phyloP scores from a whole-genome alignment of 2,113 vertebrate species.

The Chascanopsetta lugubris region DNA sequence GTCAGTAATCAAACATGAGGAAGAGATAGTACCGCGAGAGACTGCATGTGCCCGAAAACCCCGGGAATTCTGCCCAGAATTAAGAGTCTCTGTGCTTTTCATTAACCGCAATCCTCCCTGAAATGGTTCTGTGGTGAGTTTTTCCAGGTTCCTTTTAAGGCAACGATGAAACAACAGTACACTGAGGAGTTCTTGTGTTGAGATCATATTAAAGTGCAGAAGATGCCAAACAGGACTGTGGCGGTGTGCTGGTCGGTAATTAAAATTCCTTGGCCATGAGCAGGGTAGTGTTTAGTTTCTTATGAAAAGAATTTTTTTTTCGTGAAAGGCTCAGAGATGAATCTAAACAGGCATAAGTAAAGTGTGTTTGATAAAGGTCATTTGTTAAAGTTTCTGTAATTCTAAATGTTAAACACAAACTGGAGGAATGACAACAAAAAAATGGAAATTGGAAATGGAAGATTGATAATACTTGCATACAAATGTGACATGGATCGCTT shows the following conservation, averaged over 20 bases:
- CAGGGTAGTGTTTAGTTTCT: slow-evolving; percentile 65
- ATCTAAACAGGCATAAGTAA: slow-evolving; percentile 35
- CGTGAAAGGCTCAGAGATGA: slow-evolving; percentile 33
- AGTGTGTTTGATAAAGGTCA: slow-evolving; percentile 12
- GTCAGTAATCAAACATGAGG: not conserved
- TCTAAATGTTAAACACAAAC: slow-evolving; percentile 3
- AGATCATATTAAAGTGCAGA: slow-evolving; percentile 63
- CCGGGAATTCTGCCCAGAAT: slow-evolving; percentile 23
- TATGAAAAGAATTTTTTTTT: slow-evolving; percentile 56
- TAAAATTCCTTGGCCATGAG: slow-evolving; percentile 75
- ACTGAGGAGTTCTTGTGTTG: slow-evolving; percentile 48
- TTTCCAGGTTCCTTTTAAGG: slow-evolving; percentile 42
- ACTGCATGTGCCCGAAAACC: slow-evolving; percentile 1
- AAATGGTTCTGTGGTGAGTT: slow-evolving; percentile 46
- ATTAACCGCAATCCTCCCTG: slow-evolving; percentile 46
- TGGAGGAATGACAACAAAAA: not conserved
- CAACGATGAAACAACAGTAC: slow-evolving; percentile 41
- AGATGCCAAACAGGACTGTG: slow-evolving; percentile 67
- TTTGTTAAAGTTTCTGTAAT: not conserved
- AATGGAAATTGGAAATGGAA: slow-evolving; percentile 4
- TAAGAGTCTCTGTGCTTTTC: slow-evolving; percentile 27
- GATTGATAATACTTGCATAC: not conserved
- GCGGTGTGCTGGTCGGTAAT: slow-evolving; percentile 64
- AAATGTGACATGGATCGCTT: not conserved
- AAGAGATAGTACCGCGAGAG: not conserved